Evolutionary conservation across 2,113 vertebrate genomes (phyloP), one percentile per base, ranked within the genome.

Genomic region (Tringa solitaria): DNA sequence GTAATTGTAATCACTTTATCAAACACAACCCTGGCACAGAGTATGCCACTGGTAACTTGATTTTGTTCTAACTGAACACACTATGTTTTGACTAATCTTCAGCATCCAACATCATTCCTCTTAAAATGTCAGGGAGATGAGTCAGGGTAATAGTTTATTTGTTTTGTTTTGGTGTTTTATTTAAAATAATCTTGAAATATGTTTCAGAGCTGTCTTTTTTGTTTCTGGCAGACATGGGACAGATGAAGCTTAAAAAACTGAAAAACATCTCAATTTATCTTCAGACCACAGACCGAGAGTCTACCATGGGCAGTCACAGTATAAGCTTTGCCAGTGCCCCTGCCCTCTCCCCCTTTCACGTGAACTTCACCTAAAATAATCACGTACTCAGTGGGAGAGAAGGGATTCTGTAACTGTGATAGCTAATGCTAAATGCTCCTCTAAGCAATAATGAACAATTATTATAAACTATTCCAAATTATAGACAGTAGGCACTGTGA

Each of bases 1-100:
- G 90, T 98, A 98, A 98, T 98, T 98, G 96, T 98, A 96, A 97
- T 97, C 97, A 96, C 96, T 98, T 98, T 97, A 97, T 98, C 98
- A 98, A 97, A 95, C 50, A 88, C 92, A 91, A 33, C 79, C 95
- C 84, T 93, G 53, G 60, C 77, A 96, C 82, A 93, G 94, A 96
- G 26, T 74, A 60, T 50, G 89, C 77, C 61, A 75, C 78, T 46
- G 35, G 85, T 96, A 97, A 94, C 88, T 85, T 84, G 89, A 96
- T 96, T 96, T 93, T 73, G 8, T 74, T 93, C 90, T 92, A 96
- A 94, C 64, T 78, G 65, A 84, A 79, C 69, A 93, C 79, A 61
- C 41, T 79, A 50, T 68, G 68, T 77, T 96, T 93, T 89, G 90
- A 93, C 41, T 87, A 81, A 90, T 94, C 73, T 86, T 79, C 67